Base-by-base conservation (phyloP, 2,888 invertebrate species). In the Empis livida region DNA sequence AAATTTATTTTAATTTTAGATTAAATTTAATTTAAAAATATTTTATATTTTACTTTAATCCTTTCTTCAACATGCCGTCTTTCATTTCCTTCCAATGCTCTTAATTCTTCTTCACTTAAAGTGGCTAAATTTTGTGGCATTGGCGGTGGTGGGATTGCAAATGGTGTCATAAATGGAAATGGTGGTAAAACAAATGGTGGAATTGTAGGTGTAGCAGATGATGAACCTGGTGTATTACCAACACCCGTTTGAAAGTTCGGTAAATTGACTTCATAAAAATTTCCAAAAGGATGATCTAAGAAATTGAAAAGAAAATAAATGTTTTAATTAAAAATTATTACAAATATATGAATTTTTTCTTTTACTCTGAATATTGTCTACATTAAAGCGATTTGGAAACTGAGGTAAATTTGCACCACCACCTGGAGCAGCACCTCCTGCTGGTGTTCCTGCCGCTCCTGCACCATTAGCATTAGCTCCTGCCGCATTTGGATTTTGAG, bases 1-100 rank as follows among this genome's bases (percentile, higher is more conserved):
- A 27, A 23, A 20, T n/a, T n/a, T n/a, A n/a, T n/a, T n/a, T n/a
- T n/a, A n/a, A n/a, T n/a, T n/a, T n/a, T n/a, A n/a, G n/a, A n/a
- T n/a, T 23, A 41, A 15, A 23, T 20, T 16, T 38, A 2, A 27
- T 41, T 17, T 10, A 9, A n/a, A 27, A 9, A 41, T 5, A 35
- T 4, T n/a, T 35, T 5, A n/a, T n/a, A 8, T n/a, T 32, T 40
- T 54, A 78, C 78, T 72, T 87, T 84, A 52, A 99, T 80, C 51
- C 99, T 76, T 6, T 93, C 92, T 66, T 96, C 93, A 32, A 97
- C 79, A 57, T 91, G 85, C 54, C 81, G 78, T 51, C 96, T 76
- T 59, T 91, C 84, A 54, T 78, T 80, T 30, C 94, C 94, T 69
- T 99, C 99, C 82, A 99, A 79, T 14, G 79, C 75, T 49, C 77